These are phyloP conservation scores for Platysteira castanea DNA, from an alignment of 2,113 vertebrate species.

Conservation along the genomic window DNA sequence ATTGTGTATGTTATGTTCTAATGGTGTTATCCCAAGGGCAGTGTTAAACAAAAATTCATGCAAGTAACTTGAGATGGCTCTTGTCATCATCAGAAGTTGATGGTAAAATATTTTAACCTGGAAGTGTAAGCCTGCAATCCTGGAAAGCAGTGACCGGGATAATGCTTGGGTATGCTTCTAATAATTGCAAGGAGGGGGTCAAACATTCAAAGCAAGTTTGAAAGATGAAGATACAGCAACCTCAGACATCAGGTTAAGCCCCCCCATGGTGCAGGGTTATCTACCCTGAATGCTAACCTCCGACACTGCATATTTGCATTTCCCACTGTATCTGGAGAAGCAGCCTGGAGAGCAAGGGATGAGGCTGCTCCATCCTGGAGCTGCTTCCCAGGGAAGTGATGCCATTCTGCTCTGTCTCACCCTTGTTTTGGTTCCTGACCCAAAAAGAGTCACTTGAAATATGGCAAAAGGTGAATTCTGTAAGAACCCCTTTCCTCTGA, in stretches of 20 bases:
- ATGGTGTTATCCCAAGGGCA: background rate
- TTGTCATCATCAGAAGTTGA: background rate
- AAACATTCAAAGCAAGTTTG: background rate
- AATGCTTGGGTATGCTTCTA: accelerated
- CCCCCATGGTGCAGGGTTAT: background rate
- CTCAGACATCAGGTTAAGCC: background rate
- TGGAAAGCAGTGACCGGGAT: background rate
- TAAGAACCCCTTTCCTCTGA: background rate
- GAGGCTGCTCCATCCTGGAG: background rate
- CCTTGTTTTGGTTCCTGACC: background rate
- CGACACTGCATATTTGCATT: background rate
- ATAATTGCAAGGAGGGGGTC: background rate
- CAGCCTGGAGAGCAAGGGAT: background rate
- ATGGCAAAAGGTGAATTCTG: background rate
- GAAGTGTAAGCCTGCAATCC: background rate
- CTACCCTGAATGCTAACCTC: background rate
- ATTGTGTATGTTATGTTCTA: background rate
- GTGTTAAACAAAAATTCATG: background rate
- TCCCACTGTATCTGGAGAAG: background rate
- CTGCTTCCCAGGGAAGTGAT: accelerated
- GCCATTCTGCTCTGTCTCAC: background rate
- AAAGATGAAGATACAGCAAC: background rate
- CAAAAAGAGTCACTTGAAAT: accelerated
- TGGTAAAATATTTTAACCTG: background rate
- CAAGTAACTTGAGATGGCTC: background rate